Conservation (phyloP, 2,797 vertebrate species). For the Hybognathus amarus region DNA sequence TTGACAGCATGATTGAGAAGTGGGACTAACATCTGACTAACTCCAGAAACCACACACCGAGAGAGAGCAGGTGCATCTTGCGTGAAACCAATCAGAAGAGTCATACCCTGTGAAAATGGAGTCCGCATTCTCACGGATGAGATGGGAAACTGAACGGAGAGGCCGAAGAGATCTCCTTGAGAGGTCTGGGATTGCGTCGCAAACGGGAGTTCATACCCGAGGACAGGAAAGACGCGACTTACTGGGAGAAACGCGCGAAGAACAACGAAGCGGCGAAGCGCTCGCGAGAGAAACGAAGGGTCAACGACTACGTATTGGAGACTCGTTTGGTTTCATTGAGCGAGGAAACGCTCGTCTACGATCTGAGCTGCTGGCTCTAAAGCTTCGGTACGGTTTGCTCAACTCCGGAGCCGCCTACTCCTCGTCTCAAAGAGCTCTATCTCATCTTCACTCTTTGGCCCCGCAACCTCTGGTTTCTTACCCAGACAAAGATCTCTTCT, state of each 20-base stretch:
- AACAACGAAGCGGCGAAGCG: slow-evolving; percentile 94
- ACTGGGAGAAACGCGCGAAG: slow-evolving; percentile 94
- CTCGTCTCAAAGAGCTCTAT: slow-evolving; percentile 61
- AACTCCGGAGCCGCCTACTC: slow-evolving; percentile 49
- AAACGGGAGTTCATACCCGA: slow-evolving; percentile 89
- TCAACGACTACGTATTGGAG: slow-evolving; percentile 85
- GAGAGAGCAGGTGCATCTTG: background rate
- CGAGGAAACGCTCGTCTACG: slow-evolving; percentile 82
- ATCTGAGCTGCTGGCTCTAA: slow-evolving; percentile 82
- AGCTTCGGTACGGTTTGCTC: slow-evolving; percentile 78
- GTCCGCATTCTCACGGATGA: slow-evolving; percentile 44
- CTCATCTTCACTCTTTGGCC: slow-evolving; percentile 58
- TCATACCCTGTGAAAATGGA: slow-evolving; percentile 50
- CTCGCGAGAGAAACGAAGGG: slow-evolving; percentile 88
- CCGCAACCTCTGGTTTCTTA: slow-evolving; percentile 22
- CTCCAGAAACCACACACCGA: background rate
- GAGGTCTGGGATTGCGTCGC: slow-evolving; percentile 70
- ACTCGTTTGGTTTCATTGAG: slow-evolving; percentile 78
- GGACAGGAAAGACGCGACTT: slow-evolving; percentile 86
- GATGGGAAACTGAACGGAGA: slow-evolving; percentile 34
- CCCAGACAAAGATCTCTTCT: slow-evolving; percentile 64
- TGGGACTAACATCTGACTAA: background rate
- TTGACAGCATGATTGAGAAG: slow-evolving; percentile 15
- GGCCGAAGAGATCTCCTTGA: slow-evolving; percentile 37
- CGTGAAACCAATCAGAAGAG: slow-evolving; percentile 6